A percentile compares a stretch with the other conserved stretches of the same genome.
phyloP scores from a whole-genome alignment of 1,140 invertebrate genomes.

The Zaprionus camerounensis region DNA sequence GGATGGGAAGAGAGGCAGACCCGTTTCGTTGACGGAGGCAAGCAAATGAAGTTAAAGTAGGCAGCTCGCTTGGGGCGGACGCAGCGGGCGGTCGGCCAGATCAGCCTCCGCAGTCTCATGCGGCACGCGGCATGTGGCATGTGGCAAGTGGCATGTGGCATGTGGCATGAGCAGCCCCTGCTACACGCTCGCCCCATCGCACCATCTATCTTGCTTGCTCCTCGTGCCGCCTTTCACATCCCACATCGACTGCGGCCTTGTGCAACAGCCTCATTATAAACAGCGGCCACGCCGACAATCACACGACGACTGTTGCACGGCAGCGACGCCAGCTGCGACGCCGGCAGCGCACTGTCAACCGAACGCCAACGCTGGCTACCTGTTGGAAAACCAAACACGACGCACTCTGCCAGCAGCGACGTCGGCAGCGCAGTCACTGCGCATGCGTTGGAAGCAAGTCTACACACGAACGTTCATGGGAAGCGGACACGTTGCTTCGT shows the following conservation, averaged over 20 bases:
- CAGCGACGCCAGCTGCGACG: slow-evolving; percentile 52
- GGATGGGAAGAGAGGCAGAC: background rate
- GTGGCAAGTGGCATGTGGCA: slow-evolving; percentile 25
- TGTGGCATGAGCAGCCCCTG: slow-evolving; percentile 1
- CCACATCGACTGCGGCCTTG: slow-evolving; percentile 16
- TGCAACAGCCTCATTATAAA: slow-evolving; percentile 70
- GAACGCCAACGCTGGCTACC: slow-evolving; percentile 52
- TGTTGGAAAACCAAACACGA: slow-evolving; percentile 77
- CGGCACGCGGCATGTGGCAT: slow-evolving; percentile 29
- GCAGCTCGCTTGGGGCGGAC: background rate
- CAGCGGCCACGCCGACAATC: slow-evolving; percentile 40
- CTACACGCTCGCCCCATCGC: no score
- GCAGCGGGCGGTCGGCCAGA: background rate
- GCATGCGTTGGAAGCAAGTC: slow-evolving; percentile 69
- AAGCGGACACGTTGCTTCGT: background rate
- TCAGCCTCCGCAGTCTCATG: background rate
- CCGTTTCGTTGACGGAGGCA: background rate
- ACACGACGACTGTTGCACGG: slow-evolving; percentile 67
- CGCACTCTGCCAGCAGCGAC: slow-evolving; percentile 20
- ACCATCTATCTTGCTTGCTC: background rate
- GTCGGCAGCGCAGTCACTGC: slow-evolving; percentile 37
- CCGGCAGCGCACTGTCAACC: slow-evolving; percentile 5
- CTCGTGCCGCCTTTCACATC: background rate
- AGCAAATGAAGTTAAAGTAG: slow-evolving; percentile 12
- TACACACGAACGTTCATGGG: slow-evolving; percentile 41